These are phyloP conservation scores for Cyaniris semiargus DNA, from an alignment of 2,888 invertebrate species.

Conservation along the genomic window DNA sequence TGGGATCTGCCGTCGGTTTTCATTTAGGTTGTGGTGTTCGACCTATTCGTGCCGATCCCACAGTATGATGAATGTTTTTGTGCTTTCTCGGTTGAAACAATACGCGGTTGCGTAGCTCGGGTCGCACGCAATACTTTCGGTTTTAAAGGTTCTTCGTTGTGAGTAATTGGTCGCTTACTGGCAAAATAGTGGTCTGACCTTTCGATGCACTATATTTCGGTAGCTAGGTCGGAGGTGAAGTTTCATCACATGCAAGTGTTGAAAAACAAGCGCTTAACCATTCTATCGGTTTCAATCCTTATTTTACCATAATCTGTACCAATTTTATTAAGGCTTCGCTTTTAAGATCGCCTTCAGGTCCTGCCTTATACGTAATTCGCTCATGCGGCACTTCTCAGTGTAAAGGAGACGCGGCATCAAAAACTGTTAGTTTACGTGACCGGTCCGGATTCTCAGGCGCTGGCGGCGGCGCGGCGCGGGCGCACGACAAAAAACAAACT, in stretches of 20 bases:
- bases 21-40: background rate
- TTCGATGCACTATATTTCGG: background rate
- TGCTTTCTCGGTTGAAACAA: conserved; percentile 59
- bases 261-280: too few relatives aligned
- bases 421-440: conserved; percentile 51
- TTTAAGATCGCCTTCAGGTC: background rate
- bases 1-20: background rate
- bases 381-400: background rate
- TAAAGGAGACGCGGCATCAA: conserved; percentile 11
- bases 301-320: too few relatives aligned
- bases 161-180: conserved; percentile 16
- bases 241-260: background rate
- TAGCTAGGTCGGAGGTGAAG: background rate
- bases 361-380: background rate
- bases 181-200: conserved; percentile 26
- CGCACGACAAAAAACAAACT: conserved; percentile 71
- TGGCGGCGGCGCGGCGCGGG: conserved; percentile 43
- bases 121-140: conserved; percentile 46
- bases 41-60: conserved; percentile 9
- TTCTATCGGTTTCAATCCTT: too few relatives aligned
- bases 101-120: conserved; percentile 47
- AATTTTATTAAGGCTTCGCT: background rate
- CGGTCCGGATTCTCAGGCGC: conserved; percentile 52
- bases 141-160: conserved; percentile 40
- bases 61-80: conserved; percentile 48